A percentile compares a stretch with the other conserved stretches of the same genome.
Conservation (phyloP, 2,113 vertebrate genomes). For the Oreotragus oreotragus region DNA sequence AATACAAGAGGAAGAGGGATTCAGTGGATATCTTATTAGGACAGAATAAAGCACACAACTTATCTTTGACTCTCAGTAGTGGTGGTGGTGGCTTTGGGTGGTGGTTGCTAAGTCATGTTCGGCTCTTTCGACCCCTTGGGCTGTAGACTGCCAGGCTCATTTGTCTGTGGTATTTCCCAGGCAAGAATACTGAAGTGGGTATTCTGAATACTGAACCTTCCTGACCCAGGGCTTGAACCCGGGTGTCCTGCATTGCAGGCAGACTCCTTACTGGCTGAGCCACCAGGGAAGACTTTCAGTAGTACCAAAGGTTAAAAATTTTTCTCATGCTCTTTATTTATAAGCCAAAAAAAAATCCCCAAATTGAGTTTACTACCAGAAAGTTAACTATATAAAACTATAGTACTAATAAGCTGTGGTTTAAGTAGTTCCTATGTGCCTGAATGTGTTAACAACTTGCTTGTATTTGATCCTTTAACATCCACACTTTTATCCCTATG, state of each 20-base stretch:
- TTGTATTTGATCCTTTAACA: neutral
- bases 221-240: neutral
- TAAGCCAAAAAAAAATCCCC: neutral
- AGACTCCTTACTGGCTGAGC: neutral
- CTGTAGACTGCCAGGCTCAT: neutral
- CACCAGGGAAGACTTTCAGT: neutral
- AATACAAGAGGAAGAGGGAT: neutral
- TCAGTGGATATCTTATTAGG: neutral
- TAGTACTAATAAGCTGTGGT: neutral
- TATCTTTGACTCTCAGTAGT: neutral
- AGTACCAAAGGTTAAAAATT: neutral
- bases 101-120: neutral
- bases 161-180: neutral
- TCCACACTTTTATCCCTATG: neutral
- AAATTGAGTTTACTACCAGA: neutral
- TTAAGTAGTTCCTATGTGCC: neutral
- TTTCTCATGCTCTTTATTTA: neutral
- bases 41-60: neutral
- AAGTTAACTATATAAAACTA: neutral
- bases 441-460: neutral
- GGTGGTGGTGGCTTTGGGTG: neutral
- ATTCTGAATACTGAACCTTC: too few species aligned
- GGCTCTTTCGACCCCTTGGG: neutral
- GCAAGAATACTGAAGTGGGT: neutral
- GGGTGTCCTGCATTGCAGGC: neutral